phyloP scores from a whole-genome alignment of 2,797 vertebrate species.

The Dendrocincla fuliginosa region DNA sequence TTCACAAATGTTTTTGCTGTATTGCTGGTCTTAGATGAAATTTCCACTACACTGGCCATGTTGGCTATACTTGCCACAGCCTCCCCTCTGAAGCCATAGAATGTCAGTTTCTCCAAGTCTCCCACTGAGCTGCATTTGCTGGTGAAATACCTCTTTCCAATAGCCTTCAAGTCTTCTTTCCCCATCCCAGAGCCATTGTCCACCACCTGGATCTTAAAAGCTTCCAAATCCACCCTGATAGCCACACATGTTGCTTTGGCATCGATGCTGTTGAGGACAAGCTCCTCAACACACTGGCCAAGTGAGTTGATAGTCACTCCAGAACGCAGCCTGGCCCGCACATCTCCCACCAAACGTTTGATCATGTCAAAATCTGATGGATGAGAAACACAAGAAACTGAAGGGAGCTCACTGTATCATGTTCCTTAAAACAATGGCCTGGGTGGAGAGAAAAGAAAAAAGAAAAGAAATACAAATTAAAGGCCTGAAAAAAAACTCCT shows the following conservation, averaged over 20 bases:
- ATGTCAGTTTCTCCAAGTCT: conserved; percentile 86
- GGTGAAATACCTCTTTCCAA: conserved; percentile 87
- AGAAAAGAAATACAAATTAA: background rate
- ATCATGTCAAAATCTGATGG: conserved; percentile 80
- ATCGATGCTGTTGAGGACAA: conserved; percentile 91
- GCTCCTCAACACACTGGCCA: conserved; percentile 93
- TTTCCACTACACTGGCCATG: conserved; percentile 86
- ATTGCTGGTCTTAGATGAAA: conserved; percentile 83
- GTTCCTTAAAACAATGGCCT: conserved; percentile 19
- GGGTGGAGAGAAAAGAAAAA: fast-evolving
- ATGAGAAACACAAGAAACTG: background rate
- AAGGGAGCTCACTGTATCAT: background rate
- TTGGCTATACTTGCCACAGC: conserved; percentile 89
- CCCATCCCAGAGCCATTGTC: conserved; percentile 91
- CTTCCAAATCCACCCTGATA: conserved; percentile 87
- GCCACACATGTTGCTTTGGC: conserved; percentile 90
- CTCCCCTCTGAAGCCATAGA: conserved; percentile 92
- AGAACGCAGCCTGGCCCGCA: conserved; percentile 87
- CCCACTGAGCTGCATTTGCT: conserved; percentile 87
- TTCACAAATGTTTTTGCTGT: conserved; percentile 86
- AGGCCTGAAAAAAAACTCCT: background rate
- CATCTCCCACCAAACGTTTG: conserved; percentile 82
- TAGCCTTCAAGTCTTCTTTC: conserved; percentile 79
- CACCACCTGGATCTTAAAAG: conserved; percentile 90
- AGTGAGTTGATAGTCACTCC: conserved; percentile 87